phyloP scores from a whole-genome alignment of 2,797 vertebrate genomes.

The Ficedula albicollis region DNA sequence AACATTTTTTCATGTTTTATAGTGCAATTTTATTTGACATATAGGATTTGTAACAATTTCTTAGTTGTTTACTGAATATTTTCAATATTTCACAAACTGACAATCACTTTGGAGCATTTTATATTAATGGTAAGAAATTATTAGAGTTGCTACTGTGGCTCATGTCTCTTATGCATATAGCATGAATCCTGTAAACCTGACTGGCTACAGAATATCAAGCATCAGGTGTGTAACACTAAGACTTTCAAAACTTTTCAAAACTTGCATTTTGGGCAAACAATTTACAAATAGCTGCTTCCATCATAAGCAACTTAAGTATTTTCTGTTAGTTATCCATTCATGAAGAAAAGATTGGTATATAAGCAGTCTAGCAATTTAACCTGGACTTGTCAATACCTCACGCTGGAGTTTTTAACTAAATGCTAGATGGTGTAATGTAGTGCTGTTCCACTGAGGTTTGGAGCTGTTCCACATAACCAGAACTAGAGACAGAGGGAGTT shows the following conservation, averaged over 20 bases:
- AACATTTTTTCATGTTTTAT: constrained; percentile 5
- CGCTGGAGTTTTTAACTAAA: not conserved
- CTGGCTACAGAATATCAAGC: not conserved
- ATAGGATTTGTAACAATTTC: not conserved
- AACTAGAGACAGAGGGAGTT: not conserved
- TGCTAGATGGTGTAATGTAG: not conserved
- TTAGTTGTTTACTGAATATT: not conserved
- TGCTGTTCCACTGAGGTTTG: not conserved
- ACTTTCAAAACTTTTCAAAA: not conserved
- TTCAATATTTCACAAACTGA: not conserved
- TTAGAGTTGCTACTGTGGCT: not conserved
- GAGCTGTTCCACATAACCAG: not conserved
- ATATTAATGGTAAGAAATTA: not conserved
- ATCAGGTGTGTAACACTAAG: not conserved
- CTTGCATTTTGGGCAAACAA: not conserved
- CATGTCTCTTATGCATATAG: not conserved
- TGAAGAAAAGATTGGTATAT: not conserved
- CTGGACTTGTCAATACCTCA: not conserved
- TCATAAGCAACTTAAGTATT: not conserved
- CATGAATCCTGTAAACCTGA: not conserved
- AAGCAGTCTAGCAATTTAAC: not conserved
- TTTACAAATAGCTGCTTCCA: not conserved
- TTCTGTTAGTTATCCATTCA: not conserved
- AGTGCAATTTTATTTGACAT: not conserved
- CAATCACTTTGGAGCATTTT: not conserved